Evolutionary conservation across 2,888 invertebrate species (phyloP).

Genomic region (Tyria jacobaeae): DNA sequence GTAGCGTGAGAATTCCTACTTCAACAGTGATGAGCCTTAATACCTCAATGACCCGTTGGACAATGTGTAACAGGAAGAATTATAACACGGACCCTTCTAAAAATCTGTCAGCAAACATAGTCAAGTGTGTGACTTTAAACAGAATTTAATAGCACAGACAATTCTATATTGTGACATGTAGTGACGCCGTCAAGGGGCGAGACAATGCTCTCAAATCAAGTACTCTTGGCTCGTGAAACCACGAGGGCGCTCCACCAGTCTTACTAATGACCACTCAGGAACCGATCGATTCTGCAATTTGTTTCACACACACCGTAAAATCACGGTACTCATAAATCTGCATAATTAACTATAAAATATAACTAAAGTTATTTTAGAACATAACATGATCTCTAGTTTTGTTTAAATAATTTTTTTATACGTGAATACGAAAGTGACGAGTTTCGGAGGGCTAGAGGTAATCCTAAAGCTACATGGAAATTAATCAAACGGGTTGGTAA

Average conservation of each 20-base stretch:
- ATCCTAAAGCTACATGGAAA: too few relatives aligned
- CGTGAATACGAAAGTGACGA: too few relatives aligned
- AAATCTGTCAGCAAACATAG: slow-evolving; percentile 42
- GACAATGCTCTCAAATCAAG: slow-evolving; percentile 60
- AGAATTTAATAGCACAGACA: slow-evolving; percentile 51
- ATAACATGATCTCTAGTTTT: too few relatives aligned
- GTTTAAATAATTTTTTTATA: too few relatives aligned
- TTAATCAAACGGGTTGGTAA: too few relatives aligned
- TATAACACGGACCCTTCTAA: slow-evolving; percentile 36
- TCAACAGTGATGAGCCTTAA: neutral
- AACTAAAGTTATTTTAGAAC: neutral
- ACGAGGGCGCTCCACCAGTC: slow-evolving; percentile 55
- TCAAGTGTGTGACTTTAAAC: slow-evolving; percentile 45
- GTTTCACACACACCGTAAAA: slow-evolving; percentile 21
- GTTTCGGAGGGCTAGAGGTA: too few relatives aligned
- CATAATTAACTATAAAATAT: neutral
- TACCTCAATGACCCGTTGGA: neutral
- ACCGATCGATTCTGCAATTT: slow-evolving; percentile 56
- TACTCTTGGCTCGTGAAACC: slow-evolving; percentile 61
- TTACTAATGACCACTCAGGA: slow-evolving; percentile 68
- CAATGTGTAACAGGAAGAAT: slow-evolving; percentile 20
- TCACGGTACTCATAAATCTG: neutral
- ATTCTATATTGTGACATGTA: slow-evolving; percentile 58
- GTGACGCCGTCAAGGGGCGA: slow-evolving; percentile 50
- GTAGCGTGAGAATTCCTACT: neutral